Conservation (phyloP, 2,113 vertebrate genomes). For the Sturnus vulgaris region DNA sequence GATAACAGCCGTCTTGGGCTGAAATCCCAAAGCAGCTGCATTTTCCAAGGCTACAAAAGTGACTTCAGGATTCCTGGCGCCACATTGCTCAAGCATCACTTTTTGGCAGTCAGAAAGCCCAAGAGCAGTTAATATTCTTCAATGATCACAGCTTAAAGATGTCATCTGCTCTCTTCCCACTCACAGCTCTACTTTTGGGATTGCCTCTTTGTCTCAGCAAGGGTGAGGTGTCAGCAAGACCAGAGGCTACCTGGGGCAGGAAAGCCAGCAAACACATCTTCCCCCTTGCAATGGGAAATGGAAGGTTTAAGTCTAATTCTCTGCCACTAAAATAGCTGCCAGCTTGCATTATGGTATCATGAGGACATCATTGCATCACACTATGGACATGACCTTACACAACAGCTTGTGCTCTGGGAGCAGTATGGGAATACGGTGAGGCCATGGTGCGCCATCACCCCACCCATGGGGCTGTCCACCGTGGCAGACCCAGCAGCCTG, state of each 20-base stretch:
- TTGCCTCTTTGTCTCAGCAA: not conserved
- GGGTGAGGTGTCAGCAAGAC: not conserved
- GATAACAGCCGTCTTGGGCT: not conserved
- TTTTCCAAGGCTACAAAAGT: constrained; percentile 51
- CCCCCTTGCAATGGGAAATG: not conserved
- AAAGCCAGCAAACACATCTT: not conserved
- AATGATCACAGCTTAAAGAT: constrained; percentile 20
- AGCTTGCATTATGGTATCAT: not conserved
- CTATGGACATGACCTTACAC: not conserved
- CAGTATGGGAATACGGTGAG: not conserved
- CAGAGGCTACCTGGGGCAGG: not conserved
- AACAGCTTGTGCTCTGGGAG: not conserved
- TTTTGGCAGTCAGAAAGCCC: constrained; percentile 8
- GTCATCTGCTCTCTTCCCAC: not conserved
- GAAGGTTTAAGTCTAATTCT: not conserved
- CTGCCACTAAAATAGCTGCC: not conserved
- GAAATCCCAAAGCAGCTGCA: constrained; percentile 52
- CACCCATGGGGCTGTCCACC: not conserved
- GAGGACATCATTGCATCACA: not conserved
- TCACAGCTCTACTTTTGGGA: not conserved
- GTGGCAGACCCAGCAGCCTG: accelerated
- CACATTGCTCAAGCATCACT: not conserved
- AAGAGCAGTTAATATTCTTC: constrained; percentile 6
- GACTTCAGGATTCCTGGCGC: constrained; percentile 48
- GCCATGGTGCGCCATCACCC: not conserved